These are phyloP conservation scores for Orthonevra nobilis DNA, from an alignment of 2,888 invertebrate species.

Conservation along the genomic window DNA sequence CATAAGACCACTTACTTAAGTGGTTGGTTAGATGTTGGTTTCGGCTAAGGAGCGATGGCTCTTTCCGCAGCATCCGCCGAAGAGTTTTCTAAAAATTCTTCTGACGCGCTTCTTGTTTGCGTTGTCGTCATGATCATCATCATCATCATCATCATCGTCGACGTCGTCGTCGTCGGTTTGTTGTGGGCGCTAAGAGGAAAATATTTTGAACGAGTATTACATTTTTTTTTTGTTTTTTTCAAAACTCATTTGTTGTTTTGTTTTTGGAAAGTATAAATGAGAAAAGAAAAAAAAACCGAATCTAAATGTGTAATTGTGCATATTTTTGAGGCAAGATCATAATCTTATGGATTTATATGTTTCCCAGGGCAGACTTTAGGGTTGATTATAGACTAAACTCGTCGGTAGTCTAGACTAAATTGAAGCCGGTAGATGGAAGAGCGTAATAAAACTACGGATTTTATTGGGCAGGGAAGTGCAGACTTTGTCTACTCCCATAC, in stretches of 20 bases:
- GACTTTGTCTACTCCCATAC: constrained; percentile 50
- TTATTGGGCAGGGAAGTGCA: constrained; percentile 49
- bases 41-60: too few relatives aligned
- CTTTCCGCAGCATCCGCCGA: constrained; percentile 6
- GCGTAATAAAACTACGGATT: constrained; percentile 48
- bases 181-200: background rate
- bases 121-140: constrained; percentile 13
- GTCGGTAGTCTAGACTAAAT: constrained; percentile 49
- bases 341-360: constrained; percentile 60
- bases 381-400: constrained; percentile 54
- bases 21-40: constrained; percentile 46
- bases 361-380: constrained; percentile 24
- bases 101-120: constrained; percentile 27
- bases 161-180: constrained; percentile 12
- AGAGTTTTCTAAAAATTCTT: constrained; percentile 11
- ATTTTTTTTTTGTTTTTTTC: too few relatives aligned
- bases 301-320: constrained; percentile 36
- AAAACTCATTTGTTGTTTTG: constrained; percentile 32
- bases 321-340: constrained; percentile 48
- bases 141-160: constrained; percentile 16
- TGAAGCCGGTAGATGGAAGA: constrained; percentile 2
- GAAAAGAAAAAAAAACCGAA: constrained; percentile 52
- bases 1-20: constrained; percentile 60
- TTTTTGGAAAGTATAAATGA: constrained; percentile 51
- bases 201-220: too few relatives aligned